Percentiles rank a stretch among this genome's conserved stretches.
phyloP scores from a whole-genome alignment of 2,113 vertebrate genomes.

The Sturnira hondurensis region DNA sequence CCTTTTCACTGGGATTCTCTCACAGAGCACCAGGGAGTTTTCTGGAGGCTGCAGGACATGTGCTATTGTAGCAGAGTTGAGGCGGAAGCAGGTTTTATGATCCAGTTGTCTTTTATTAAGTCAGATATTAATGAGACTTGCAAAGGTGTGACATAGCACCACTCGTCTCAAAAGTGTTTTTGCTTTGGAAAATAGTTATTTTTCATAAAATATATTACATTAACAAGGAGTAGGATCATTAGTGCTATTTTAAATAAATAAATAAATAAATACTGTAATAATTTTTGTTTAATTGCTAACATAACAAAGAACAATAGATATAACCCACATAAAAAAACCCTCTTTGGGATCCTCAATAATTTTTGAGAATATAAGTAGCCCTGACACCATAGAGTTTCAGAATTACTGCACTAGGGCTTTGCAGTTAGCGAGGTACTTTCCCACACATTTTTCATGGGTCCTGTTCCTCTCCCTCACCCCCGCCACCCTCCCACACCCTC shows the following conservation, averaged over 20 bases:
- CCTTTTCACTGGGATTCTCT: background rate
- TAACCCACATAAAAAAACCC: background rate
- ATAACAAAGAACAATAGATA: background rate
- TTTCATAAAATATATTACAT: background rate
- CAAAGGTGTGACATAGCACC: background rate
- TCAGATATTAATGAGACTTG: background rate
- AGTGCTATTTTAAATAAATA: background rate
- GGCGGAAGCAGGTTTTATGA: background rate
- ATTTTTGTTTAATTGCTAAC: background rate
- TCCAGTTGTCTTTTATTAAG: background rate
- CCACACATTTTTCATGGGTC: background rate
- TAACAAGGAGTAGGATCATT: background rate
- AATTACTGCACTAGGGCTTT: background rate
- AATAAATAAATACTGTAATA: background rate
- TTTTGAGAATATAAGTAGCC: background rate
- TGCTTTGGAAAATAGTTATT: background rate
- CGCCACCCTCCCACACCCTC: fast-evolving
- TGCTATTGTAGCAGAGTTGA: background rate
- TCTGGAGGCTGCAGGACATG: background rate
- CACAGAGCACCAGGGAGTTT: background rate
- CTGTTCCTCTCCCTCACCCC: background rate
- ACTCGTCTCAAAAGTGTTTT: background rate
- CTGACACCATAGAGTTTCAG: background rate
- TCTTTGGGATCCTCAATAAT: background rate
- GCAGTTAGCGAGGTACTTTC: background rate